Evolutionary conservation across 2,797 vertebrate genomes (phyloP), one percentile per base, ranked within the genome.

Genomic region (Cynopterus sphinx): DNA sequence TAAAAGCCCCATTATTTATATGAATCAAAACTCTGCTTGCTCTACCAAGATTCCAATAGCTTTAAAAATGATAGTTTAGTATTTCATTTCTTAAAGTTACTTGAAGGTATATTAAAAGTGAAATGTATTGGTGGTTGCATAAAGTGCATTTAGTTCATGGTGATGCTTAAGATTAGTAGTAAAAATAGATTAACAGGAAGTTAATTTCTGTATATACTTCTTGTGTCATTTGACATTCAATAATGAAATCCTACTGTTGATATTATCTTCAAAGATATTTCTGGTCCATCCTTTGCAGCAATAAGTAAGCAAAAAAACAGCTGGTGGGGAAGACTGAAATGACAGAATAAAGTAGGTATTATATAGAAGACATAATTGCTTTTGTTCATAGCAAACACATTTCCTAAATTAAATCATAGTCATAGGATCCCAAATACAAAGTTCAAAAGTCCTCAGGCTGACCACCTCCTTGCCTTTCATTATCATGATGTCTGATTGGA

Each of bases 221-320:
- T 33, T 63, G 9, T 19, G 10, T 3, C 39, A 43, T n/a, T 9
- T 87, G 21, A 61, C 5, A 68, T 19, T 22, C 21, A 68, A 10
- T 74, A 31, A 85, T 59, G 4, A 85, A 33, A 65, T 43, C 16
- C 5, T 39, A 33, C 26, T 85, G 63, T 43, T 63, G 26, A 24
- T 55, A 13, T 33, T 63, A 46, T 41, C 41, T 78, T 57, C 24
- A 31, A 49, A n/a, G 39, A n/a, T 82, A 51, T 75, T 94, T 17
- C 7, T 95, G 84, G n/a, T 49, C 55, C 55, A 97, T 90, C 71
- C 91, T 5, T 15, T 8, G 46, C 86, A 83, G 73, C 31, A 96
- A 95, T 97, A 88, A 46, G 39, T 57, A 78, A 92, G n/a, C 53
- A 6, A 94, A 81, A 57, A 39, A 31, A 55, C 57, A 87, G 55